A percentile compares a stretch with the other conserved stretches of the same genome.
phyloP scores from a whole-genome alignment of 2,113 vertebrate genomes.

The Chrysemys picta region DNA sequence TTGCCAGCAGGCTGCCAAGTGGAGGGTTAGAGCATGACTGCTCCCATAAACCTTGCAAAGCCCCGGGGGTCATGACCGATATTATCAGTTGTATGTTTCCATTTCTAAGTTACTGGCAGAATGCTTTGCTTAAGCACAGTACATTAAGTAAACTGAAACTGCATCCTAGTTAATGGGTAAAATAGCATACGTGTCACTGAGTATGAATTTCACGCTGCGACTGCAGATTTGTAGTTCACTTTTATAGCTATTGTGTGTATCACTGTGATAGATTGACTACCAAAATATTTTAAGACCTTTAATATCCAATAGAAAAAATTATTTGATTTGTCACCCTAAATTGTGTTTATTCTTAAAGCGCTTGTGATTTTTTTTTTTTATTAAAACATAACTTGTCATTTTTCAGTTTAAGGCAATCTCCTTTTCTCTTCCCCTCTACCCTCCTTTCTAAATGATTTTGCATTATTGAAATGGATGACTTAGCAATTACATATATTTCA shows the following conservation, averaged over 20 bases:
- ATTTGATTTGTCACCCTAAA: background rate
- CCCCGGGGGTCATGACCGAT: background rate
- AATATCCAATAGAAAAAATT: background rate
- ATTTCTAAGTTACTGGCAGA: background rate
- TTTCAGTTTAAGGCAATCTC: background rate
- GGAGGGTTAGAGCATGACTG: background rate
- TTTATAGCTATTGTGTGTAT: background rate
- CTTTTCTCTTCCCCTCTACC: background rate
- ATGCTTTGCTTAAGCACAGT: background rate
- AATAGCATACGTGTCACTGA: background rate
- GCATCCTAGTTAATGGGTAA: background rate
- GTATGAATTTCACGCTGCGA: background rate
- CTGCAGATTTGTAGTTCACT: background rate
- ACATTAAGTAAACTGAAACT: background rate
- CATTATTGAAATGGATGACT: background rate
- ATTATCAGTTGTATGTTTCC: background rate
- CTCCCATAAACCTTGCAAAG: background rate
- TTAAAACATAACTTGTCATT: background rate
- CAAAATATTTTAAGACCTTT: background rate
- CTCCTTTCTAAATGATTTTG: background rate
- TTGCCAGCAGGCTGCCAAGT: background rate
- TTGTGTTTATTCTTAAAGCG: background rate
- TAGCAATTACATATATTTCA: constrained; percentile 5
- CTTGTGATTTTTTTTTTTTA: background rate
- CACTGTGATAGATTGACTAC: background rate